A percentile compares a stretch with the other conserved stretches of the same genome.
phyloP scores from a whole-genome alignment of 2,888 invertebrate genomes.

The Campoletis raptor region DNA sequence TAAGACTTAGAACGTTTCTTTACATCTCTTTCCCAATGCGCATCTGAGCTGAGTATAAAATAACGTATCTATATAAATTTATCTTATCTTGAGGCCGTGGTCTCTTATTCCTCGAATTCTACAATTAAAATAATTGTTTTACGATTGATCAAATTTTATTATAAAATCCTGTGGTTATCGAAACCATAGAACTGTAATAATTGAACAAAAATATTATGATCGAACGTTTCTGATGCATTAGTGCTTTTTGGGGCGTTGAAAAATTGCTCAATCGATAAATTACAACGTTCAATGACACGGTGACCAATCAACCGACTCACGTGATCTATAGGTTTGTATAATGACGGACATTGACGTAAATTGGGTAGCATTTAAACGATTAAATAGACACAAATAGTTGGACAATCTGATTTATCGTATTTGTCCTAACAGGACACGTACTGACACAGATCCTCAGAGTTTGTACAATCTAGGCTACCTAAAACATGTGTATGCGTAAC shows the following conservation, averaged over 20 bases:
- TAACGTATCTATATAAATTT: slow-evolving; percentile 15
- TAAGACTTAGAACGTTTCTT: not conserved
- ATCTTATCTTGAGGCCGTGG: not conserved
- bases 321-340: not conserved
- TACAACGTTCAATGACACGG: not conserved
- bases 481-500: slow-evolving; percentile 6
- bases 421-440: slow-evolving; percentile 2
- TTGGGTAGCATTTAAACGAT: slow-evolving; percentile 8
- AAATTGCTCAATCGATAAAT: slow-evolving; percentile 18
- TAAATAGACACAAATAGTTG: not conserved
- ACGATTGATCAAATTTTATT: not conserved
- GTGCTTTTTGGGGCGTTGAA: not conserved
- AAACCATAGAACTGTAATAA: not conserved
- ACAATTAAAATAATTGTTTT: not conserved
- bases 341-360: slow-evolving; percentile 28
- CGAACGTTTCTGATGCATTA: not conserved
- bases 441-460: not conserved
- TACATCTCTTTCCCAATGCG: not conserved
- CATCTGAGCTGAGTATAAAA: not conserved
- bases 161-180: not conserved
- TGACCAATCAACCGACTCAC: not conserved
- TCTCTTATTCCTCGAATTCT: not conserved
- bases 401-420: slow-evolving; percentile 24
- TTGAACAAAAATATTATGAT: not conserved
- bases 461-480: slow-evolving; percentile 1